Evolutionary conservation across 1,140 invertebrate species (phyloP).

Genomic region (Pseudomyrmex flavicornis): DNA sequence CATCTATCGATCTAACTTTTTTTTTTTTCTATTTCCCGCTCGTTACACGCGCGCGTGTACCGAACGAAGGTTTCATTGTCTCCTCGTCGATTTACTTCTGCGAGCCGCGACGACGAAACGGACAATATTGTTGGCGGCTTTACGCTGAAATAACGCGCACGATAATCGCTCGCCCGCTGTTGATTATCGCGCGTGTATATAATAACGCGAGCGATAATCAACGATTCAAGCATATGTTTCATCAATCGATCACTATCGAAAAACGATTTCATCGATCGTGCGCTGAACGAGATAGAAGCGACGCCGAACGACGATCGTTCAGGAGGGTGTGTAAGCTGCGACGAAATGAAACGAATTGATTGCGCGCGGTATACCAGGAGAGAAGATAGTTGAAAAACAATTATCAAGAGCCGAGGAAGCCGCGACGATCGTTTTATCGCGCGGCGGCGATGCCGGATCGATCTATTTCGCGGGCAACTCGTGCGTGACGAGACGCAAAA

Average conservation of each 20-base stretch:
- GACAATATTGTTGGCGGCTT: background rate
- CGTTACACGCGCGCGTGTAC: background rate
- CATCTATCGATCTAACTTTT: background rate
- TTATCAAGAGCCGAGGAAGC: slow-evolving; percentile 1
- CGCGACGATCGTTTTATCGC: slow-evolving; percentile 6
- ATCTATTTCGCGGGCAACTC: slow-evolving; percentile 35
- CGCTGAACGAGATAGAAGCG: background rate
- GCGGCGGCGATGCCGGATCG: slow-evolving; percentile 25
- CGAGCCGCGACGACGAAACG: background rate
- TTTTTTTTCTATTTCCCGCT: background rate
- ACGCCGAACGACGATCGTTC: background rate
- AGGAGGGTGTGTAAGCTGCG: too few relatives aligned
- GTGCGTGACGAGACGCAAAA: slow-evolving; percentile 39
- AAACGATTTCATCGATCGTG: slow-evolving; percentile 10
- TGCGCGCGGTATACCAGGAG: slow-evolving; percentile 7
- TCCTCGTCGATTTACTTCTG: background rate
- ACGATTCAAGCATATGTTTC: slow-evolving; percentile 23
- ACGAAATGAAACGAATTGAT: slow-evolving; percentile 7
- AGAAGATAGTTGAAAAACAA: slow-evolving; percentile 56
- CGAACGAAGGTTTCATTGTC: background rate
- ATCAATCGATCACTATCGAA: slow-evolving; percentile 7
- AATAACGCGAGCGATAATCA: slow-evolving; percentile 13
- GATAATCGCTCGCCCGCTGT: background rate
- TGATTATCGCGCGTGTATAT: slow-evolving; percentile 19
- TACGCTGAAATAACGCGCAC: background rate